Evolutionary conservation across 2,113 vertebrate genomes (phyloP).

Genomic region (Tragelaphus strepsiceros): DNA sequence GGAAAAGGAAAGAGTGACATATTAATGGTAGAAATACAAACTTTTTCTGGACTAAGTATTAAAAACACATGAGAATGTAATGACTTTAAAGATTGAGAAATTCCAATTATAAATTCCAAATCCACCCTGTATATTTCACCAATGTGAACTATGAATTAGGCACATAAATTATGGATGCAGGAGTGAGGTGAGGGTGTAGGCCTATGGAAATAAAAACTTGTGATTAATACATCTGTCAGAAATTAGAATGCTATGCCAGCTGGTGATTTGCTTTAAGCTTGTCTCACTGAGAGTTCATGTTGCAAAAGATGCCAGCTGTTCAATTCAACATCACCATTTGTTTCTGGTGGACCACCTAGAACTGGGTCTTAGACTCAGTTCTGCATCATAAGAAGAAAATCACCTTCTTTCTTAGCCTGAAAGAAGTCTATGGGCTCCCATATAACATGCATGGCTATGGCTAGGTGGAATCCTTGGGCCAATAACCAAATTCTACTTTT

Average conservation of each 20-base stretch:
- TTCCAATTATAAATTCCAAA: neutral
- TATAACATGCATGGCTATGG: neutral
- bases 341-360: constrained; percentile 33
- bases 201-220: neutral
- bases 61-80: neutral
- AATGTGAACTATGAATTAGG: neutral
- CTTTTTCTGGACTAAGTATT: neutral
- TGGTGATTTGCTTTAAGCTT: constrained; percentile 10
- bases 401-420: neutral
- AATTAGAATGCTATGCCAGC: constrained; percentile 22
- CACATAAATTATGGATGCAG: neutral
- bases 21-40: neutral
- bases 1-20: neutral
- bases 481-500: neutral
- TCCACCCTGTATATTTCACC: neutral
- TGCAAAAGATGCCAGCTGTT: constrained; percentile 56
- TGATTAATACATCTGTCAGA: constrained; percentile 34
- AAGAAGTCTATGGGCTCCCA: neutral
- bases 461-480: neutral
- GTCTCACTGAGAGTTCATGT: neutral
- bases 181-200: neutral
- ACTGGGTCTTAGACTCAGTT: neutral
- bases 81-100: neutral
- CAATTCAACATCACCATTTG: constrained; percentile 14
- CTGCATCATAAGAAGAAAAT: neutral